Conservation (phyloP, 2,113 vertebrate species). For the Melospiza melodia region DNA sequence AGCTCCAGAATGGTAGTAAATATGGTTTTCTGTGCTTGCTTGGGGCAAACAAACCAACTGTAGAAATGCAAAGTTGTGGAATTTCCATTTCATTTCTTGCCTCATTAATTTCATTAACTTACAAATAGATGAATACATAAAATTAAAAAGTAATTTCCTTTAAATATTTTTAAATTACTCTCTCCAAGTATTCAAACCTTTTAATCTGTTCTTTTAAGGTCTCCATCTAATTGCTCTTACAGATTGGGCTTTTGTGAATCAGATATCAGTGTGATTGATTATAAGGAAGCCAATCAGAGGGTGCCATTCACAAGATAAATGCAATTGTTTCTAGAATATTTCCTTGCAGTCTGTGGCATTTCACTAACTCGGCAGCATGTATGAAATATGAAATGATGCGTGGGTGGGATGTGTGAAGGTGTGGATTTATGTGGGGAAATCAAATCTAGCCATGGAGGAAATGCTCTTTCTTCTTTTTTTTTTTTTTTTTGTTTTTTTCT, state of each 20-base stretch:
- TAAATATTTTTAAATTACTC: conserved; percentile 71
- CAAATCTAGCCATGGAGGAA: conserved; percentile 10
- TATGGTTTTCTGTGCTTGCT: conserved; percentile 41
- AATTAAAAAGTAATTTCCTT: conserved; percentile 76
- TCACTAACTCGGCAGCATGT: not conserved
- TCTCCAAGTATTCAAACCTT: conserved; percentile 62
- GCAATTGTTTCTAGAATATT: conserved; percentile 18
- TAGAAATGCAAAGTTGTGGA: conserved; percentile 65
- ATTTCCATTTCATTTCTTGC: conserved; percentile 79
- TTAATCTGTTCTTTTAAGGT: conserved; percentile 68
- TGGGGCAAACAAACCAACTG: conserved; percentile 45
- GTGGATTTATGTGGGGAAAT: conserved; percentile 54
- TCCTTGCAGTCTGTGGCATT: not conserved
- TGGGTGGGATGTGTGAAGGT: not conserved
- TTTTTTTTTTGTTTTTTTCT: not conserved
- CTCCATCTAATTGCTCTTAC: conserved; percentile 60
- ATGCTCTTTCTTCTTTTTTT: not conserved
- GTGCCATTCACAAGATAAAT: conserved; percentile 9
- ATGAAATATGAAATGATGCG: not conserved
- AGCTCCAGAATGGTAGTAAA: conserved; percentile 39
- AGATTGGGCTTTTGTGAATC: conserved; percentile 61
- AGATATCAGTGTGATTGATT: conserved; percentile 48
- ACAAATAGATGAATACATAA: conserved; percentile 76
- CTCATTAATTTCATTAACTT: conserved; percentile 82
- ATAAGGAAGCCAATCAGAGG: conserved; percentile 15